These are phyloP conservation scores for Ara ararauna DNA, from an alignment of 2,797 vertebrate species.

Conservation along the genomic window DNA sequence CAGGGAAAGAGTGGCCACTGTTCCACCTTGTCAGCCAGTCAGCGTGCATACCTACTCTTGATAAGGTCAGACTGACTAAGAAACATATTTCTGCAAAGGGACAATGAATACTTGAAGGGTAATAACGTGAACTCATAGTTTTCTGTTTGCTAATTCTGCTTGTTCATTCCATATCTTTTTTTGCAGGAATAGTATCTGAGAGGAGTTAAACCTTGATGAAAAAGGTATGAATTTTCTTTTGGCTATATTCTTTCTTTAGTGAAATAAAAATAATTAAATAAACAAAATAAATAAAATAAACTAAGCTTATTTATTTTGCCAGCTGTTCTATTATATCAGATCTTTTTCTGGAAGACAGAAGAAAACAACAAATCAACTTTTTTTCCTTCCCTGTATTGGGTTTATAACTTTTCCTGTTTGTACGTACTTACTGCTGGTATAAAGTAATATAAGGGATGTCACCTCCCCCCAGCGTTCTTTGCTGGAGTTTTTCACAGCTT, in stretches of 20 bases:
- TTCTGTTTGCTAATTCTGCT: neutral
- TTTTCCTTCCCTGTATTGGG: neutral
- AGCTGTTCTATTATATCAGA: neutral
- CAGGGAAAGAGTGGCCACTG: accelerated
- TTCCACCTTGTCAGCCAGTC: neutral
- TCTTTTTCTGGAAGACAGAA: neutral
- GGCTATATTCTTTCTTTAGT: neutral
- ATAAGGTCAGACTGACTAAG: neutral
- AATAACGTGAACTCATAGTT: accelerated
- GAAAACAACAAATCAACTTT: neutral
- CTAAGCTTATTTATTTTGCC: neutral
- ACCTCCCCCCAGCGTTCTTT: neutral
- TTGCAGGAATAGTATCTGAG: neutral
- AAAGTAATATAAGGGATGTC: neutral
- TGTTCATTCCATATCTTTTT: neutral
- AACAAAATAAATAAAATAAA: neutral
- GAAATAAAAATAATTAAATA: neutral
- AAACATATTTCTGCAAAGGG: neutral
- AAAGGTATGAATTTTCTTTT: slow-evolving; percentile 38
- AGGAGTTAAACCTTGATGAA: neutral
- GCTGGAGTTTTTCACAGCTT: neutral
- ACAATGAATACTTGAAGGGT: accelerated
- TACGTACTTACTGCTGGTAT: neutral
- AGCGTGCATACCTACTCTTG: accelerated
- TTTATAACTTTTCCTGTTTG: neutral